phyloP scores from a whole-genome alignment of 2,888 invertebrate genomes.

The Tinea semifulvella region DNA sequence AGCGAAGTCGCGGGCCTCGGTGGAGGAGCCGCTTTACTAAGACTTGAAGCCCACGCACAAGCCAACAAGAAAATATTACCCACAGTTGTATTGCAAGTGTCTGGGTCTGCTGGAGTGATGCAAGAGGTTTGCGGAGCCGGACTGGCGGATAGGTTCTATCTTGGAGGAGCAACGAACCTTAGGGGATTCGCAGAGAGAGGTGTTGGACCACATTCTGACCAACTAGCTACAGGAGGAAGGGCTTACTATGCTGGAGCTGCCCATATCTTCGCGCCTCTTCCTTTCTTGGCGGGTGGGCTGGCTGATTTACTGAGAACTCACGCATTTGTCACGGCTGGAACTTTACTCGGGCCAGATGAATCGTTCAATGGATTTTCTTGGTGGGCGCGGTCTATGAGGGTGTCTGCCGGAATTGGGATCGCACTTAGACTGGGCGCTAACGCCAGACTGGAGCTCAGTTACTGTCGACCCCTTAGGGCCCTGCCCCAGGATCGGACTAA shows the following conservation, averaged over 20 bases:
- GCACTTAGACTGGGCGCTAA: slow-evolving; percentile 81
- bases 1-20: slow-evolving; percentile 90
- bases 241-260: slow-evolving; percentile 87
- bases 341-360: slow-evolving; percentile 65
- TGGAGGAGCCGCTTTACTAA: slow-evolving; percentile 90
- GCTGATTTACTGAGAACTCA: slow-evolving; percentile 89
- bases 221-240: slow-evolving; percentile 77
- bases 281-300: slow-evolving; percentile 81
- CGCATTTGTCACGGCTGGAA: slow-evolving; percentile 89
- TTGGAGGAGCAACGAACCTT: slow-evolving; percentile 90
- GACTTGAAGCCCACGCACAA: slow-evolving; percentile 71
- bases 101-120: slow-evolving; percentile 73
- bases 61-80: slow-evolving; percentile 27
- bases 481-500: slow-evolving; percentile 70
- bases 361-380: slow-evolving; percentile 28
- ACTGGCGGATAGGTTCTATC: slow-evolving; percentile 79
- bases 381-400: slow-evolving; percentile 63
- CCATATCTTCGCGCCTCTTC: slow-evolving; percentile 91
- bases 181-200: slow-evolving; percentile 89
- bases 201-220: slow-evolving; percentile 84
- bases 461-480: slow-evolving; percentile 81
- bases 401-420: slow-evolving; percentile 84
- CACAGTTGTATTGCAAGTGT: slow-evolving; percentile 69
- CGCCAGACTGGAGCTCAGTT: slow-evolving; percentile 95
- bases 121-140: slow-evolving; percentile 70